Conservation (phyloP, 2,888 invertebrate genomes). For the Melikaiella ostensackeni region DNA sequence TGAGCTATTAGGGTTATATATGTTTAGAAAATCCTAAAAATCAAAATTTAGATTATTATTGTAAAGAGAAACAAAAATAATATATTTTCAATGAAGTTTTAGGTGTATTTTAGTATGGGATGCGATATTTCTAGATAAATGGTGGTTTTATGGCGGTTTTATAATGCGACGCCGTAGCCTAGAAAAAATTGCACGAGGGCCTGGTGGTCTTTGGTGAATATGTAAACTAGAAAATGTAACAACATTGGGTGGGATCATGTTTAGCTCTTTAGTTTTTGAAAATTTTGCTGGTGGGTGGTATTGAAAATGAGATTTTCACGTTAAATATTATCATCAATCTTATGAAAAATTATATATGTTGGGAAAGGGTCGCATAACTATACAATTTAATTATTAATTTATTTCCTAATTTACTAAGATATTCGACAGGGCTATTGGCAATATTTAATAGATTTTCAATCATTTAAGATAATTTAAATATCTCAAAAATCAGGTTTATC, state of each 20-base stretch:
- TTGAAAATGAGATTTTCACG: not conserved
- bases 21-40: not conserved
- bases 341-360: too few species aligned
- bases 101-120: not conserved
- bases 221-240: not conserved
- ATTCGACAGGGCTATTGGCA: too few species aligned
- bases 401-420: too few species aligned
- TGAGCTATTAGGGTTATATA: not conserved
- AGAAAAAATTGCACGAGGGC: not conserved
- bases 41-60: not conserved
- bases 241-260: not conserved
- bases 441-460: too few species aligned
- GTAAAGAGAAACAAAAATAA: not conserved
- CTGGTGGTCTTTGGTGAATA: too few species aligned
- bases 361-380: too few species aligned
- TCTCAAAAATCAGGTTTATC: too few species aligned
- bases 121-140: not conserved
- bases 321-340: too few species aligned
- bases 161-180: not conserved
- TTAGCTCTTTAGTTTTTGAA: not conserved
- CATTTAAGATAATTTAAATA: too few species aligned
- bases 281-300: not conserved
- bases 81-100: not conserved
- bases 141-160: not conserved
- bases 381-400: too few species aligned